phyloP scores from a whole-genome alignment of 2,888 invertebrate species.

The Chalcis sispes region DNA sequence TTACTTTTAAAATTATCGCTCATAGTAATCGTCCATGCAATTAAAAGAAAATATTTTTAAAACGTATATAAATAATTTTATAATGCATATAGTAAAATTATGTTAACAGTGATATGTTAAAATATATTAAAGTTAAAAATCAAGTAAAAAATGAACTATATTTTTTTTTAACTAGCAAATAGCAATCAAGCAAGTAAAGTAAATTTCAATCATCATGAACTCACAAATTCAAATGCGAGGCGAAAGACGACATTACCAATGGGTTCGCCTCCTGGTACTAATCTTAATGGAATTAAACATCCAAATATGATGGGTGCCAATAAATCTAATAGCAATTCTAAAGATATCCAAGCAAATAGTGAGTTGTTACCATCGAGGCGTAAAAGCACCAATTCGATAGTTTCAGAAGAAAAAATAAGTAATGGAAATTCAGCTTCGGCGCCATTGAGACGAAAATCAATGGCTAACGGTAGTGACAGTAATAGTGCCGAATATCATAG shows the following conservation, averaged over 20 bases:
- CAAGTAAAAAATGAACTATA: neutral
- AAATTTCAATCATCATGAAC: slow-evolving; percentile 56
- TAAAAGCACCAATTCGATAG: slow-evolving; percentile 70
- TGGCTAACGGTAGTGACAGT: slow-evolving; percentile 71
- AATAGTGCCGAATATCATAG: slow-evolving; percentile 66
- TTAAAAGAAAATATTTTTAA: no score
- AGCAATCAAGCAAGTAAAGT: slow-evolving; percentile 54
- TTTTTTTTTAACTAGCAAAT: slow-evolving; percentile 34
- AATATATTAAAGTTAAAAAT: no score
- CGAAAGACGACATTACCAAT: slow-evolving; percentile 70
- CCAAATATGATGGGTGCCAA: slow-evolving; percentile 67
- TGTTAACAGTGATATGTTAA: neutral
- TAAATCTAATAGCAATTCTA: slow-evolving; percentile 45
- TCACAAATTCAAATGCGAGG: slow-evolving; percentile 67
- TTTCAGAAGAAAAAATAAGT: slow-evolving; percentile 61
- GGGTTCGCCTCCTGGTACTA: slow-evolving; percentile 68
- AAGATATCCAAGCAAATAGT: slow-evolving; percentile 49
- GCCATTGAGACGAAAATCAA: slow-evolving; percentile 78
- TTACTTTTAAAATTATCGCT: neutral
- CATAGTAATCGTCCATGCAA: no score
- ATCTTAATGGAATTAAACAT: slow-evolving; percentile 68
- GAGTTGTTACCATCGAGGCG: slow-evolving; percentile 60
- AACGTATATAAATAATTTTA: no score
- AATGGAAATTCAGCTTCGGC: slow-evolving; percentile 60
- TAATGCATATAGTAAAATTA: no score